Evolutionary conservation across 2,113 vertebrate species (phyloP), one percentile per base, ranked within the genome.

Genomic region (Neomonachus schauinslandi): DNA sequence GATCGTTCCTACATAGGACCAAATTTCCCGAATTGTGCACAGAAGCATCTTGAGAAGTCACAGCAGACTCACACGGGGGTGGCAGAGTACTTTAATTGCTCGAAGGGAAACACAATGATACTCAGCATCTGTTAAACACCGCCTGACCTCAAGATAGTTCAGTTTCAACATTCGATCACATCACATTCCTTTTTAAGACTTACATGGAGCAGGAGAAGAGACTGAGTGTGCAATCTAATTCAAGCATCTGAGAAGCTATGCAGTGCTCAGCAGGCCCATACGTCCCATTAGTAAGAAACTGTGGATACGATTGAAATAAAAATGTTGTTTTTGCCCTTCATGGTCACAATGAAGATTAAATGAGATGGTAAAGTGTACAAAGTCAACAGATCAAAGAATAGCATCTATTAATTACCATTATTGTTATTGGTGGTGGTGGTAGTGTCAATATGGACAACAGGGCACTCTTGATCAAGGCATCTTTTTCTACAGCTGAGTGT

Each of bases 261-360:
- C 13, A n/a, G 15, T 18, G 33, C 9, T 53, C n/a, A 11, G 5
- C 0, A 57, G 21, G 19, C 3, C 63, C 12, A 42, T n/a, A n/a
- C 0, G 3, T 14, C 16, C 28, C 59, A 49, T 72, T 86, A 86
- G 46, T 57, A 81, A 91, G 49, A 81, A 87, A 72, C 1, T 63
- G 13, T 93, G 14, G 12, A 36, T 81, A 42, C 95, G 10, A 96
- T 82, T 90, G 39, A 74, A 65, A 39, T 72, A n/a, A 87, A 90
- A 89, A 63, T 69, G 26, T 21, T 59, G 14, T 42, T 71, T 80
- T 88, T 72, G 28, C 59, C 36, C 89, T 80, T 86, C 55, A n/a
- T 65, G 31, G 22, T 67, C 72, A 53, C 14, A n/a, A 1, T 49
- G 77, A 91, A 7, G 22, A 65, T 85, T 82, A 93, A 89, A 13